These are phyloP conservation scores for Upupa epops DNA, from an alignment of 2,113 vertebrate genomes.

Conservation along the genomic window DNA sequence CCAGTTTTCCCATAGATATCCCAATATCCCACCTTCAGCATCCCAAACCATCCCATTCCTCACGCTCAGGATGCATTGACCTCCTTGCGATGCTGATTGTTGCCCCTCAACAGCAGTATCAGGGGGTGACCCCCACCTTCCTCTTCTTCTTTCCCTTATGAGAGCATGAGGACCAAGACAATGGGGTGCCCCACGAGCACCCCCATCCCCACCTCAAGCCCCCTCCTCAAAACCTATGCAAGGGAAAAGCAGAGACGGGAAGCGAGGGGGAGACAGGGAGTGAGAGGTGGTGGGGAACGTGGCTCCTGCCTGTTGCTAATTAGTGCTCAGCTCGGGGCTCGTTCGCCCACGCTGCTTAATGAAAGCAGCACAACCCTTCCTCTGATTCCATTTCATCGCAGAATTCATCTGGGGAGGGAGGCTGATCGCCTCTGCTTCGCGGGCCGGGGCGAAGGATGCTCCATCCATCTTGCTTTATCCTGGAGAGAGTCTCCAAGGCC, in stretches of 20 bases:
- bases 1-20: background rate
- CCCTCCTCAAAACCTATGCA: background rate
- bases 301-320: conserved; percentile 45
- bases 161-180: rapidly evolving
- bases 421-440: background rate
- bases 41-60: background rate
- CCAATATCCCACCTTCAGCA: background rate
- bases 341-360: background rate
- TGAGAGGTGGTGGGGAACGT: background rate
- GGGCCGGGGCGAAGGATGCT: background rate
- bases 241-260: background rate
- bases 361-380: background rate
- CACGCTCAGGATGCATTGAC: rapidly evolving
- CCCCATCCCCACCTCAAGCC: background rate
- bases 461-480: conserved; percentile 22
- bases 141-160: background rate
- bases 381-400: conserved; percentile 26
- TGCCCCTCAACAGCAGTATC: too few relatives aligned
- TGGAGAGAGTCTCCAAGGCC: background rate
- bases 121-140: background rate
- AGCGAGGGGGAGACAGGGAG: background rate
- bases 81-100: background rate
- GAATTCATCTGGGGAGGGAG: conserved; percentile 2
- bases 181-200: background rate
- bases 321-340: background rate